phyloP scores from a whole-genome alignment of 2,797 vertebrate genomes.

The Petrocephalus schoutedeni region DNA sequence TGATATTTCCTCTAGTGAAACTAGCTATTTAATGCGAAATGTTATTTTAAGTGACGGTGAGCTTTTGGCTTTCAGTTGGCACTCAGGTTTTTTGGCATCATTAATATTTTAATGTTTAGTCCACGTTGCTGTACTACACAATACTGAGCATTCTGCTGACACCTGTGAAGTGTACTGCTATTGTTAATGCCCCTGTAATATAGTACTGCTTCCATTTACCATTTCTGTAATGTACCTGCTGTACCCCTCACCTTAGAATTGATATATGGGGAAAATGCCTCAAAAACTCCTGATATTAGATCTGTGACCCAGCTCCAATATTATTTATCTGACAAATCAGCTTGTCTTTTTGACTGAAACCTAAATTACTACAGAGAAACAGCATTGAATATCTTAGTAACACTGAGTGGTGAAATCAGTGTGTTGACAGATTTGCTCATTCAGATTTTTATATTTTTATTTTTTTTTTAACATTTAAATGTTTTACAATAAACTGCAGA shows the following conservation, averaged over 20 bases:
- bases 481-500: conserved; percentile 5
- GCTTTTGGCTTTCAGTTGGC: neutral
- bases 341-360: neutral
- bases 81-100: neutral
- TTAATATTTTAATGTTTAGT: neutral
- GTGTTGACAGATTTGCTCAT: neutral
- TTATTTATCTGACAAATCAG: neutral
- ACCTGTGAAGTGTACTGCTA: neutral
- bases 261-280: neutral
- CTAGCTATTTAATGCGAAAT: neutral
- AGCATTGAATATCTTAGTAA: neutral
- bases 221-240: neutral
- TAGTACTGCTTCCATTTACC: neutral
- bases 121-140: neutral
- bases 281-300: neutral
- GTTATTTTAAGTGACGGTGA: neutral
- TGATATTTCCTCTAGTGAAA: neutral
- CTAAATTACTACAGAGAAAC: neutral
- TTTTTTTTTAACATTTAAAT: neutral
- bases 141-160: neutral
- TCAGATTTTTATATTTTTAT: neutral
- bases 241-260: neutral
- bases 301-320: neutral
- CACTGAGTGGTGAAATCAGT: neutral
- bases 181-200: neutral